Evolutionary conservation across 2,888 invertebrate species (phyloP).

Genomic region (Drosophila tripunctata): DNA sequence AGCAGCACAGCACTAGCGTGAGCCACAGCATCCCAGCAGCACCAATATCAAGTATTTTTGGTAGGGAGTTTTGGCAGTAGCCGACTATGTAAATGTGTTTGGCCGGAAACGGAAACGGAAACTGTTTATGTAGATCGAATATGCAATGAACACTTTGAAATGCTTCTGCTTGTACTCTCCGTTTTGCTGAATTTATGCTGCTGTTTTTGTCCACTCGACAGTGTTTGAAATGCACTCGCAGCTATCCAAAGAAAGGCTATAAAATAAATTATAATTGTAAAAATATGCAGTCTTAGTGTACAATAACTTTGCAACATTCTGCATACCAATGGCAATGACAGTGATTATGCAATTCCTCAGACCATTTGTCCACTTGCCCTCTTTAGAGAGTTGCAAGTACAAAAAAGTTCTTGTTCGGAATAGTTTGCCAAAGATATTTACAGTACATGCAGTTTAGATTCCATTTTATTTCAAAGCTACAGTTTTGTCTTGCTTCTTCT

Average conservation of each 20-base stretch:
- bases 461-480: neutral
- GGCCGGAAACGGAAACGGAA: slow-evolving; percentile 60
- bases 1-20: neutral
- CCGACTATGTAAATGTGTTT: slow-evolving; percentile 60
- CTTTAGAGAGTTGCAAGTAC: neutral
- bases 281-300: slow-evolving; percentile 53
- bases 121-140: slow-evolving; percentile 78
- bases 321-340: slow-evolving; percentile 38
- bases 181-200: slow-evolving; percentile 52
- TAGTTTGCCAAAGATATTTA: neutral
- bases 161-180: slow-evolving; percentile 30
- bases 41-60: neutral
- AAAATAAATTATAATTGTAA: slow-evolving; percentile 69
- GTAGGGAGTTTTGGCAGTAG: slow-evolving; percentile 16
- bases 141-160: slow-evolving; percentile 59
- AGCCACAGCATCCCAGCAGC: neutral
- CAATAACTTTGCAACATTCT: slow-evolving; percentile 57
- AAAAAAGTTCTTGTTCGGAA: neutral
- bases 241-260: slow-evolving; percentile 39
- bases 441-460: neutral
- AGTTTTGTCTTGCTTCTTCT: neutral
- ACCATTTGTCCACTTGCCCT: slow-evolving; percentile 6
- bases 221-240: slow-evolving; percentile 41
- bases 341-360: slow-evolving; percentile 38
- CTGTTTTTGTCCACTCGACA: slow-evolving; percentile 48